A percentile compares a stretch with the other conserved stretches of the same genome.
phyloP scores from a whole-genome alignment of 1,140 invertebrate species.

The Drosophila arizonae region DNA sequence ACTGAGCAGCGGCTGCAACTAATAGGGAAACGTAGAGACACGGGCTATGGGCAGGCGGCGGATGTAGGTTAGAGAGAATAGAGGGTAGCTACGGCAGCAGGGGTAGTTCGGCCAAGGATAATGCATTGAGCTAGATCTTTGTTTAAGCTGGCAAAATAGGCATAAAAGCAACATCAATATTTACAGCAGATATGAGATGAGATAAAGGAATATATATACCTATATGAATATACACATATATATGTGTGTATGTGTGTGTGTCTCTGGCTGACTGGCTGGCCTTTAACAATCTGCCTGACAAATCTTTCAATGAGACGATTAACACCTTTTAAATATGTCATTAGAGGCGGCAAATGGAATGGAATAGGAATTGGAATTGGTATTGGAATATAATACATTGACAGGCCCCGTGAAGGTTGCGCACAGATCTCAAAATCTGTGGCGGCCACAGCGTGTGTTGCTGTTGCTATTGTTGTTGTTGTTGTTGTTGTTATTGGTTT shows the following conservation, averaged over 20 bases:
- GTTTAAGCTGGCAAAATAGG: constrained; percentile 65
- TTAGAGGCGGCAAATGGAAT: constrained; percentile 78
- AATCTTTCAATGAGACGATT: constrained; percentile 79
- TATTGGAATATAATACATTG: constrained; percentile 51
- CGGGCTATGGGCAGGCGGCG: background rate
- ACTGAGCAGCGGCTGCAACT: constrained; percentile 67
- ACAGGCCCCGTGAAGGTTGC: constrained; percentile 42
- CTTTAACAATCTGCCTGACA: constrained; percentile 57
- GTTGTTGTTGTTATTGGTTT: constrained; percentile 35
- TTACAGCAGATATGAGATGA: constrained; percentile 45
- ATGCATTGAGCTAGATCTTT: constrained; percentile 65
- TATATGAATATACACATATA: background rate
- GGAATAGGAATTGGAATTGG: no score
- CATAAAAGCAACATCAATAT: constrained; percentile 79
- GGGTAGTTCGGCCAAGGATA: constrained; percentile 48
- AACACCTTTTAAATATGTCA: constrained; percentile 78
- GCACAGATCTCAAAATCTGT: background rate
- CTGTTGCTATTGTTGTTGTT: constrained; percentile 26
- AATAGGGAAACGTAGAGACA: constrained; percentile 33
- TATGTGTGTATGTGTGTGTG: background rate
- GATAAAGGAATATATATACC: background rate
- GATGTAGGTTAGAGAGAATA: background rate
- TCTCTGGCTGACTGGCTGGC: constrained; percentile 3
- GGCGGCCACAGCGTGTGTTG: background rate
- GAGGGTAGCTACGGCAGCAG: background rate